Percentiles rank a stretch among this genome's conserved stretches.
These are phyloP conservation scores for Semnornis frantzii DNA, from an alignment of 2,113 vertebrate species.

Conservation along the genomic window DNA sequence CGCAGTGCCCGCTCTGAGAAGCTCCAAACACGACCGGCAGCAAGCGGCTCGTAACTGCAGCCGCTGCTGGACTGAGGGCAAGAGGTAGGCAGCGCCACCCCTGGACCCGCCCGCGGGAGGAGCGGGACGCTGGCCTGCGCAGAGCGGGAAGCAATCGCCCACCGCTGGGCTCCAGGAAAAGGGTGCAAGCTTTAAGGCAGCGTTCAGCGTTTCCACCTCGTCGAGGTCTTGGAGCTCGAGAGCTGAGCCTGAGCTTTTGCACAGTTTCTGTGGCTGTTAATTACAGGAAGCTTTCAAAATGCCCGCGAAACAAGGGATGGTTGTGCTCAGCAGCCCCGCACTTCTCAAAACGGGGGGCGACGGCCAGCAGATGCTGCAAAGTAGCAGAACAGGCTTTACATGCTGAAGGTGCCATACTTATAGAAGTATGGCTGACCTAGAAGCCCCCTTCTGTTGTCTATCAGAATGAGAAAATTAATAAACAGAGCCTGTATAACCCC, in stretches of 20 bases:
- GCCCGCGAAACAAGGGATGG: rapidly evolving
- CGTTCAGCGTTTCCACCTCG: rapidly evolving
- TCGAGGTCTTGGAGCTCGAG: rapidly evolving
- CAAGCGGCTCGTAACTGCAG: rapidly evolving
- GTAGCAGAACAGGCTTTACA: rapidly evolving
- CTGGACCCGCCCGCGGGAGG: neutral
- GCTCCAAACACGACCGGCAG: neutral
- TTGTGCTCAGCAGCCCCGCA: rapidly evolving
- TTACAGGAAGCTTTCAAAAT: rapidly evolving
- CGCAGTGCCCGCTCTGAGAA: rapidly evolving
- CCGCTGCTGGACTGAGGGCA: no score
- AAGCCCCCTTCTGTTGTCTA: rapidly evolving
- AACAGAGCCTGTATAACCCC: rapidly evolving
- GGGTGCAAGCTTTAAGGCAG: rapidly evolving
- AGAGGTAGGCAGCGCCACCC: neutral
- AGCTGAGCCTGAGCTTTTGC: rapidly evolving
- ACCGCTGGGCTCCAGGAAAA: no score
- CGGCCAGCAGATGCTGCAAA: neutral
- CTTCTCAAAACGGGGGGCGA: rapidly evolving
- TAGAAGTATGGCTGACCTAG: rapidly evolving
- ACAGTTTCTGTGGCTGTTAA: rapidly evolving
- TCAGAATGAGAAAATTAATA: neutral
- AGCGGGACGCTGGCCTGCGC: neutral
- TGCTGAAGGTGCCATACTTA: rapidly evolving
- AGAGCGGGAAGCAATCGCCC: no score